Evolutionary conservation across 1,140 invertebrate species (phyloP).

Genomic region (Meloidogyne exigua): DNA sequence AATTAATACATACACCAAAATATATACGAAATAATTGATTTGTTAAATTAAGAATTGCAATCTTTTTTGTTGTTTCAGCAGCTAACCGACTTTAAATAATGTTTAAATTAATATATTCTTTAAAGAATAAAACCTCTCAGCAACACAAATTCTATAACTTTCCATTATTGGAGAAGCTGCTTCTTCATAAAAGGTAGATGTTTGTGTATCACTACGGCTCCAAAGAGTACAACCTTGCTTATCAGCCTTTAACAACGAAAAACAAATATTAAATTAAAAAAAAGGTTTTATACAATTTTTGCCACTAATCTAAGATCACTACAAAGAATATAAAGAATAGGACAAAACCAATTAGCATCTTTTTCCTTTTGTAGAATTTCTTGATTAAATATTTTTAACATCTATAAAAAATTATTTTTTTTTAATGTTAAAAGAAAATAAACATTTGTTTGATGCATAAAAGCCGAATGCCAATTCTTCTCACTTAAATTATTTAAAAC

Average conservation of each 20-base stretch:
- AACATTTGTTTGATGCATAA: slow-evolving; percentile 42
- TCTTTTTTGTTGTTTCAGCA: slow-evolving; percentile 84
- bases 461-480: slow-evolving; percentile 38
- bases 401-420: slow-evolving; percentile 14
- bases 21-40: slow-evolving; percentile 98
- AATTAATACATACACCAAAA: slow-evolving; percentile 75
- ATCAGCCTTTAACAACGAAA: slow-evolving; percentile 34
- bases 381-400: slow-evolving; percentile 69
- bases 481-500: slow-evolving; percentile 35
- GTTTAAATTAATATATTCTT: slow-evolving; percentile 19
- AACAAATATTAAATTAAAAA: neutral
- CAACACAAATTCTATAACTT: slow-evolving; percentile 85
- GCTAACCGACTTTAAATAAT: slow-evolving; percentile 71
- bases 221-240: slow-evolving; percentile 28
- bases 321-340: slow-evolving; percentile 83
- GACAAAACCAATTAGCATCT: slow-evolving; percentile 86
- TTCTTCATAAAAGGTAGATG: slow-evolving; percentile 45
- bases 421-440: neutral
- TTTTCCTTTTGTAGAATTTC: slow-evolving; percentile 82
- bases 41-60: slow-evolving; percentile 90
- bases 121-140: slow-evolving; percentile 75
- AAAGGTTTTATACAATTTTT: slow-evolving; percentile 44
- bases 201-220: slow-evolving; percentile 28
- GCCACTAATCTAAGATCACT: slow-evolving; percentile 83
- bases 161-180: slow-evolving; percentile 58